These are phyloP conservation scores for Torymus auratus DNA, from an alignment of 2,888 invertebrate species.

Conservation along the genomic window DNA sequence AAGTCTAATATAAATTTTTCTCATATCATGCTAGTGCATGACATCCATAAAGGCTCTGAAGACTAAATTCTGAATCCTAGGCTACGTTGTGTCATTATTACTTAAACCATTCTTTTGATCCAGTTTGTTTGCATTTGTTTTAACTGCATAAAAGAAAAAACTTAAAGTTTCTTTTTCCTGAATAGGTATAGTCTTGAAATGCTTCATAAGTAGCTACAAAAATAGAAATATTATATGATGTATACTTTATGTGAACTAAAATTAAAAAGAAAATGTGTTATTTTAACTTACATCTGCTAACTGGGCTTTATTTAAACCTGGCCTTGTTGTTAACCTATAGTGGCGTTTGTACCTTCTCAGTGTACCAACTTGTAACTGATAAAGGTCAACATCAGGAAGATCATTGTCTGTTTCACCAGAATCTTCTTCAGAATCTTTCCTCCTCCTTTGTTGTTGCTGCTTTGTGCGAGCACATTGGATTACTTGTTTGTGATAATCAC, in stretches of 20 bases:
- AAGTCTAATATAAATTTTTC: slow-evolving; percentile 60
- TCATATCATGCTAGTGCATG: slow-evolving; percentile 63
- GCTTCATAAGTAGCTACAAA: slow-evolving; percentile 93
- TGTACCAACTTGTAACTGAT: slow-evolving; percentile 96
- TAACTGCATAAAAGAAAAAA: slow-evolving; percentile 97
- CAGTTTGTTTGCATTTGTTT: slow-evolving; percentile 92
- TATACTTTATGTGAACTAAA: not conserved
- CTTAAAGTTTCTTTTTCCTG: slow-evolving; percentile 96
- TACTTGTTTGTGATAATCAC: slow-evolving; percentile 96
- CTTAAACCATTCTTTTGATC: slow-evolving; percentile 89
- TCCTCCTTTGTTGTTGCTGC: slow-evolving; percentile 80
- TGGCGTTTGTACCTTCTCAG: slow-evolving; percentile 94
- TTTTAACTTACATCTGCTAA: slow-evolving; percentile 90
- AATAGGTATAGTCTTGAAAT: slow-evolving; percentile 96
- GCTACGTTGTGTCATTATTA: slow-evolving; percentile 81
- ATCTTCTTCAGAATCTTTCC: slow-evolving; percentile 96
- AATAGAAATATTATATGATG: not conserved
- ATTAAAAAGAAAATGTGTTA: slow-evolving; percentile 22
- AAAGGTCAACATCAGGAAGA: slow-evolving; percentile 94
- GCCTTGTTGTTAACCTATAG: slow-evolving; percentile 93
- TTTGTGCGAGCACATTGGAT: slow-evolving; percentile 97
- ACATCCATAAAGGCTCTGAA: slow-evolving; percentile 58
- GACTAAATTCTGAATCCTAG: slow-evolving; percentile 61
- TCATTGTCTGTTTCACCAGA: slow-evolving; percentile 96
- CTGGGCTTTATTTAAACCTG: slow-evolving; percentile 96